Conservation (phyloP, 1,140 invertebrate species). For the Drosophila insularis region DNA sequence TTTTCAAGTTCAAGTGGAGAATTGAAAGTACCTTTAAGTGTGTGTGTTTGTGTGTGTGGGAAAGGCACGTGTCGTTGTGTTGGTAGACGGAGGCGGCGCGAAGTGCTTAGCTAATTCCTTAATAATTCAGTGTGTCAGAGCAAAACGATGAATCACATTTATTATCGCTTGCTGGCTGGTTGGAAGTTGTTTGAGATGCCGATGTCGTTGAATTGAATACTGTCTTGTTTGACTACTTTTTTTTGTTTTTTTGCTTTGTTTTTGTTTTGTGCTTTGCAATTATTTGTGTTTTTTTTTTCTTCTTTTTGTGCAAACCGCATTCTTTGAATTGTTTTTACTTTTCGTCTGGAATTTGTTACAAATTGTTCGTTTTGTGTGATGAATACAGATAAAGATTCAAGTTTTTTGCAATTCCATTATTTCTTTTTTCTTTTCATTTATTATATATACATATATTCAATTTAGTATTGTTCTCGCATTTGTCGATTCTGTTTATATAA, state of each 20-base stretch:
- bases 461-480: neutral
- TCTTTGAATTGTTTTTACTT: slow-evolving; percentile 47
- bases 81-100: neutral
- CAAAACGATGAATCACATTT: slow-evolving; percentile 54
- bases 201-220: slow-evolving; percentile 31
- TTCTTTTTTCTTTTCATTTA: neutral
- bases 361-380: neutral
- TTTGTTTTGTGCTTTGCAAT: neutral
- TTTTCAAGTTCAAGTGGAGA: slow-evolving; percentile 71
- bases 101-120: slow-evolving; percentile 35
- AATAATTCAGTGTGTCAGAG: slow-evolving; percentile 69
- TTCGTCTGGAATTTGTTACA: slow-evolving; percentile 10
- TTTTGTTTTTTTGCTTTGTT: slow-evolving; percentile 6
- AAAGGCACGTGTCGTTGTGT: slow-evolving; percentile 20
- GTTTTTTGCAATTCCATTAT: neutral
- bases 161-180: slow-evolving; percentile 23
- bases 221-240: slow-evolving; percentile 48
- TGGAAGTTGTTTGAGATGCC: slow-evolving; percentile 30
- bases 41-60: slow-evolving; percentile 11
- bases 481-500: neutral
- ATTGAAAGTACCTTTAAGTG: slow-evolving; percentile 47
- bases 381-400: neutral
- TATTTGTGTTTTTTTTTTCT: neutral
- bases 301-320: slow-evolving; percentile 53
- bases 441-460: neutral